Evolutionary conservation across 1,140 invertebrate genomes (phyloP).

Genomic region (Kradibia gibbosae): DNA sequence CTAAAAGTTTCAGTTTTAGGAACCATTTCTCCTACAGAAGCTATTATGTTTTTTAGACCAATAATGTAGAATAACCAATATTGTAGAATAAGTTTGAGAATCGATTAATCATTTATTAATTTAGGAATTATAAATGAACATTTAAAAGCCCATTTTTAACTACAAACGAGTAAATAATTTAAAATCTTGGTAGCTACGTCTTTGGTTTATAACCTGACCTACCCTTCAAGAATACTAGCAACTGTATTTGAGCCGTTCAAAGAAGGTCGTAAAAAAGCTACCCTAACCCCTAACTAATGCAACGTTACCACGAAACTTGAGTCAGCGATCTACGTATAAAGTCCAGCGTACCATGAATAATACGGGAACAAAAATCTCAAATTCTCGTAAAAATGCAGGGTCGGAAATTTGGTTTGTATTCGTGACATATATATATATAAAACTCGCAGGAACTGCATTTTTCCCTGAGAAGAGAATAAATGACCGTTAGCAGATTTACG

Average conservation of each 20-base stretch:
- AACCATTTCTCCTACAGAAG: too few species aligned
- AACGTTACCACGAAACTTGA: conserved; percentile 53
- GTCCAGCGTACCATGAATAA: conserved; percentile 17
- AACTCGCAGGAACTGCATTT: neutral
- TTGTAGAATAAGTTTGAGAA: too few species aligned
- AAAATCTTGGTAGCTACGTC: neutral
- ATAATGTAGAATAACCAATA: too few species aligned
- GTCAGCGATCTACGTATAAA: conserved; percentile 18
- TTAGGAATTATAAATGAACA: too few species aligned
- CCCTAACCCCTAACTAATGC: conserved; percentile 37
- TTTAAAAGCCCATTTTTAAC: too few species aligned
- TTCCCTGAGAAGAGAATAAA: neutral
- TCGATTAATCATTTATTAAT: too few species aligned
- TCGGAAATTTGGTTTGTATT: neutral
- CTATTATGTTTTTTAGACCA: too few species aligned
- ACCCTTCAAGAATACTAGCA: conserved; percentile 16
- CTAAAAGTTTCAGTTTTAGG: too few species aligned
- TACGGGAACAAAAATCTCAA: conserved; percentile 17
- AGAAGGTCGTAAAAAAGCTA: conserved; percentile 56
- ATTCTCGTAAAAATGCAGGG: conserved; percentile 18
- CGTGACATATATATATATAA: conserved; percentile 9
- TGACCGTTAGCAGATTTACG: neutral
- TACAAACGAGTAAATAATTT: neutral
- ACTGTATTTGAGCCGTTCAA: conserved; percentile 42
- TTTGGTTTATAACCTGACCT: neutral